Evolutionary conservation across 2,113 vertebrate species (phyloP).

Genomic region (Corydoras sp.): DNA sequence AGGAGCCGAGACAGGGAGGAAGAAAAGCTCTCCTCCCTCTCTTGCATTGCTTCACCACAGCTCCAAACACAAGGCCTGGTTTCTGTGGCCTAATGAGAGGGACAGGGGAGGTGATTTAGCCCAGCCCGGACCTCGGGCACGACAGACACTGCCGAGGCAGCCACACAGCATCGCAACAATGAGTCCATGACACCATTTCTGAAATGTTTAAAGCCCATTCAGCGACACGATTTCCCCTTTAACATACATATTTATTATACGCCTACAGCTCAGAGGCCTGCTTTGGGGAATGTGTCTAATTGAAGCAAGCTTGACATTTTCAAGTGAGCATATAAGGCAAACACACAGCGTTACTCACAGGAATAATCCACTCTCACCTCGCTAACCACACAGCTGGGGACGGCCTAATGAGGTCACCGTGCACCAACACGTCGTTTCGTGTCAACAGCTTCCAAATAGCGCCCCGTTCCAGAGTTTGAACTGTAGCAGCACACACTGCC

Average conservation of each 20-base stretch:
- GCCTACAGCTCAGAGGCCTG: slow-evolving; percentile 13
- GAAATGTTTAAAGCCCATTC: slow-evolving; percentile 30
- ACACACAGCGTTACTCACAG: slow-evolving; percentile 17
- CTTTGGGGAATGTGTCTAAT: slow-evolving; percentile 22
- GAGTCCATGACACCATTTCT: slow-evolving; percentile 20
- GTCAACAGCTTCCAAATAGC: slow-evolving; percentile 31
- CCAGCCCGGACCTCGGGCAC: slow-evolving; percentile 28
- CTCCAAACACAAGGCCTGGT: slow-evolving; percentile 34
- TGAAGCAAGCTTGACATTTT: slow-evolving; percentile 31
- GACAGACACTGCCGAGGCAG: slow-evolving; percentile 17
- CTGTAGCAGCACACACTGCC: slow-evolving; percentile 1
- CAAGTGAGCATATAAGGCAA: slow-evolving; percentile 12
- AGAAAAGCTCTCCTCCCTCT: slow-evolving; percentile 36
- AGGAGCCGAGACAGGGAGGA: slow-evolving; percentile 36
- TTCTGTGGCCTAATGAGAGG: slow-evolving; percentile 41
- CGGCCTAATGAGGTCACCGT: slow-evolving; percentile 38
- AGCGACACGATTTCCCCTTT: slow-evolving; percentile 14
- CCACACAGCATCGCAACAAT: slow-evolving; percentile 16
- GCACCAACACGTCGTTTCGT: slow-evolving; percentile 32
- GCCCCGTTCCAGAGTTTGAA: neutral
- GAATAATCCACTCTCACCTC: slow-evolving; percentile 39
- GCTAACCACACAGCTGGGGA: slow-evolving; percentile 39
- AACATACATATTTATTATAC: slow-evolving; percentile 22
- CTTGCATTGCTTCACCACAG: slow-evolving; percentile 41
- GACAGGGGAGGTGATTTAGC: slow-evolving; percentile 35